Evolutionary conservation across 2,797 vertebrate genomes (phyloP), one percentile per base, ranked within the genome.

Genomic region (Rhinella marina): DNA sequence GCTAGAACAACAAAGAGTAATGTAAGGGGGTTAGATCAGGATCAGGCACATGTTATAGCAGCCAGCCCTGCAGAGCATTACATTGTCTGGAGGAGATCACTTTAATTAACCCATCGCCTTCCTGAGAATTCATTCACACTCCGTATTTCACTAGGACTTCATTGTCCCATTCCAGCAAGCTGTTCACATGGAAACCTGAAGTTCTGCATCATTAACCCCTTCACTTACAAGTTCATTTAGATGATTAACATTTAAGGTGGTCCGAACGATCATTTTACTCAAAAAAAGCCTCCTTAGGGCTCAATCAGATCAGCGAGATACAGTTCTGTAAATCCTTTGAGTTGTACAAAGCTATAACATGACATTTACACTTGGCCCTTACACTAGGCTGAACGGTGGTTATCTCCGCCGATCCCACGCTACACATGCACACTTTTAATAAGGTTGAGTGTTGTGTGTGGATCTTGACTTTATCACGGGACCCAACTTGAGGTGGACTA

Each of bases 1-100:
- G 66, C 70, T 75, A n/a, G 41, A 64, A 50, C 41, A 76, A 84
- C 73, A 88, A 84, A 88, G 86, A 48, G 48, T 75, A 64, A 82
- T 80, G 62, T 79, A 78, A 57, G 57, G 59, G 72, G n/a, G 29
- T 14, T 14, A 17, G 10, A 68, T 41, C 17, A 59, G 72, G 32
- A 25, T 77, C 23, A 29, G 66, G 17, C 8, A 7, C 64, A 12
- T 27, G 25, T 75, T 66, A 70, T 75, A 21, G 19, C 81, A 68
- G 79, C 19, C 11, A 21, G 29, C 17, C 23, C 62, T 68, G 48
- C 62, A 82, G 64, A 73, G 27, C 64, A 32, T 84, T 32, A 29
- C 16, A n/a, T 14, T 57, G 19, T 11, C 68, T 56, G 62, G 32
- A 70, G 25, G 64, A 56, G 19, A 57, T 32, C 17, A 19, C 19